Evolutionary conservation across 2,797 vertebrate genomes (phyloP).

Genomic region (Halcyon leucocephala): DNA sequence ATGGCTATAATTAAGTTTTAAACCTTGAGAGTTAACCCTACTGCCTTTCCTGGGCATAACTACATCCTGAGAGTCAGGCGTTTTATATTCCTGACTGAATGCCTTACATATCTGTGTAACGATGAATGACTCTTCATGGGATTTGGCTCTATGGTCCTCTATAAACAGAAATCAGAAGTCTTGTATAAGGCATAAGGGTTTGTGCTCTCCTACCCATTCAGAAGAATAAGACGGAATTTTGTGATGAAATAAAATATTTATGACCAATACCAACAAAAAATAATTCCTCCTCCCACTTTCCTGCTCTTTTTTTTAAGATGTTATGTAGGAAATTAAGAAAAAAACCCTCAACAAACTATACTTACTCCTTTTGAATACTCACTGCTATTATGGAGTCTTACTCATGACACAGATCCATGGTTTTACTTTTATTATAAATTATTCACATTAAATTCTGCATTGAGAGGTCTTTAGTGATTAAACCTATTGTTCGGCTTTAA

Average conservation of each 20-base stretch:
- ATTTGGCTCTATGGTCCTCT: background rate
- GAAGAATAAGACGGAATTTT: background rate
- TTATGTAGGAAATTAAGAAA: background rate
- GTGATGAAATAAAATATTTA: background rate
- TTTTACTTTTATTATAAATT: background rate
- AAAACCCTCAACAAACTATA: too few species aligned
- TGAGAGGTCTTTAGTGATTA: background rate
- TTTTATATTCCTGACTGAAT: background rate
- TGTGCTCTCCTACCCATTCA: background rate
- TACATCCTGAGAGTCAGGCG: background rate
- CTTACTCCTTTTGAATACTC: background rate
- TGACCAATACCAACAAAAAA: background rate
- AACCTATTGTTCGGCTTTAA: background rate
- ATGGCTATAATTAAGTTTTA: background rate
- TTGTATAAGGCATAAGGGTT: background rate
- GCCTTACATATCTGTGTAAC: fast-evolving
- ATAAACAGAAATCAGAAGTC: background rate
- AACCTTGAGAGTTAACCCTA: background rate
- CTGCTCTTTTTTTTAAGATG: fast-evolving
- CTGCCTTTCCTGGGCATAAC: background rate
- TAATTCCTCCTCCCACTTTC: background rate
- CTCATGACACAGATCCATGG: fast-evolving
- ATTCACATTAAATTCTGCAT: background rate
- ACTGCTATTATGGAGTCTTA: background rate
- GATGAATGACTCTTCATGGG: background rate